Percentiles rank a stretch among this genome's conserved stretches.
Evolutionary conservation across 2,113 vertebrate genomes (phyloP).

Genomic region (Aix galericulata): DNA sequence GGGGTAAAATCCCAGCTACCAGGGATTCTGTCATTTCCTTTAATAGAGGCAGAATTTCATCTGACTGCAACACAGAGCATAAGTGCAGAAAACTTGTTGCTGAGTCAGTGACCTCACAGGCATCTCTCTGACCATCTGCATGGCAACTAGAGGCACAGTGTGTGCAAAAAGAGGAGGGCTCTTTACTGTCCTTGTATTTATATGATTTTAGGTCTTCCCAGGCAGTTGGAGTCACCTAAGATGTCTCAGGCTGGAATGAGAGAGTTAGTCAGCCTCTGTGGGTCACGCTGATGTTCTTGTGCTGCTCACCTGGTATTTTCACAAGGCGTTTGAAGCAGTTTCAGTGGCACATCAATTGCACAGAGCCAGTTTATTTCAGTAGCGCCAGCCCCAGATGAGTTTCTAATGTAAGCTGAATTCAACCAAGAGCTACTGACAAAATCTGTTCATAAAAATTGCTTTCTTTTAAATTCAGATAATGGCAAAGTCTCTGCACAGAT

Average conservation of each 20-base stretch:
- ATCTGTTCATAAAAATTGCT: not conserved
- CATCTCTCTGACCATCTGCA: not conserved
- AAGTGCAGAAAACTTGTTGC: not conserved
- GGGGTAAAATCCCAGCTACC: not conserved
- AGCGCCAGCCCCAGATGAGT: not conserved
- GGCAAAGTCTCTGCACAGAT: not conserved
- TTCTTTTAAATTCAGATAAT: not conserved
- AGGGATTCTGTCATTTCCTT: not conserved
- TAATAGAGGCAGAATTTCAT: not conserved
- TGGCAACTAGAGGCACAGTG: accelerated
- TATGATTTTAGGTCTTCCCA: not conserved
- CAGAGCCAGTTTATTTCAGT: not conserved
- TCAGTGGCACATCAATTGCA: not conserved
- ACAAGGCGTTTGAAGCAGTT: not conserved
- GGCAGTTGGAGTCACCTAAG: not conserved
- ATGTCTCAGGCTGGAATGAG: not conserved
- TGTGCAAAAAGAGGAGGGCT: not conserved
- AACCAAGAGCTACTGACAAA: not conserved
- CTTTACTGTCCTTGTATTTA: not conserved
- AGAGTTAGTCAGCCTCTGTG: slow-evolving; percentile 11
- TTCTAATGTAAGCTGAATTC: not conserved
- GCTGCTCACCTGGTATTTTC: not conserved
- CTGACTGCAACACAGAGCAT: not conserved
- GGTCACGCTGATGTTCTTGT: not conserved
- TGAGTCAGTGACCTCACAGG: not conserved